Evolutionary conservation across 2,113 vertebrate genomes (phyloP), one percentile per base, ranked within the genome.

Genomic region (Zeus faber): DNA sequence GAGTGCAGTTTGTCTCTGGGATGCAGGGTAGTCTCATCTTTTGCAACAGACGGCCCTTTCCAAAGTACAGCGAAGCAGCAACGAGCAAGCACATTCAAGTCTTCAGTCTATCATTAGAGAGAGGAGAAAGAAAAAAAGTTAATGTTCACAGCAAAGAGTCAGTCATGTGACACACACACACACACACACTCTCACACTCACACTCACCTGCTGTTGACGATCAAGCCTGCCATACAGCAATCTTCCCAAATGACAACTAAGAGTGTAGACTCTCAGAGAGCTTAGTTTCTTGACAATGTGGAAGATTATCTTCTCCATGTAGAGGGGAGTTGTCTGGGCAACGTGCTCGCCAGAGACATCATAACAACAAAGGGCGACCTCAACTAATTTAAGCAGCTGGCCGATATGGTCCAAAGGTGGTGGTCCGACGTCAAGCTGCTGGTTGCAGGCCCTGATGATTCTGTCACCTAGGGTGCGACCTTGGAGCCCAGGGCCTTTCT

Each of bases 231-330:
- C 31, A 39, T 87, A 89, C 22, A 98, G 90, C 35, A 91, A 55
- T 1, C 74, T 67, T 0, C 87, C 89, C 0, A 89, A 66, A 2
- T 54, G 67, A 21, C 80, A 62, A 25, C 77, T 85, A 8, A 74
- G 67, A 1, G 31, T 56, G 0, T 72, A 74, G 17, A 58, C 65
- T 23, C 79, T 80, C 0, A 50, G 67, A 1, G 72, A 11, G 0
- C 77, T 82, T 0, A 86, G 16, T 23, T 91, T 94, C 40, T 89
- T 88, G 11, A 96, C 62, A 16, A 95, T 85, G 27, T 96, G 91
- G 65, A 92, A 94, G 2, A 95, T 67, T 14, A 98, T 93, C 53
- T 93, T 93, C 77, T 96, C 95, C 77, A 97, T 84, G 76, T 98
- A 98, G 3, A 96, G 83, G 0, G 87, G 85, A 1, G 62, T 65